Percentiles rank a stretch among this genome's conserved stretches.
Conservation (phyloP, 92 coral and sea anemone species). For the Porites lobata region DNA sequence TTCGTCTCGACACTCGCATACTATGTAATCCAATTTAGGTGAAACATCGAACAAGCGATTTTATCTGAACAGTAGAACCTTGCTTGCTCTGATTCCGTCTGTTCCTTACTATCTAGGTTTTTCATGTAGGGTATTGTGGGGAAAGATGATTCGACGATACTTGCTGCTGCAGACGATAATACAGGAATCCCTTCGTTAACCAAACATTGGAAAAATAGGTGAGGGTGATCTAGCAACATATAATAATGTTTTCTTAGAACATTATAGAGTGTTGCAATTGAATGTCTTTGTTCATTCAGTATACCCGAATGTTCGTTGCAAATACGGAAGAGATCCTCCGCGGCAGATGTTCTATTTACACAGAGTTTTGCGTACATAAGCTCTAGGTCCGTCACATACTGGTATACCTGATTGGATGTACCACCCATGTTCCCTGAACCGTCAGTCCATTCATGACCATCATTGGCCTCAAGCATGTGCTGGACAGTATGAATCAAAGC, state of each 20-base stretch:
- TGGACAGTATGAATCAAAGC: conserved; percentile 19
- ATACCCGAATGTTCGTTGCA: no score
- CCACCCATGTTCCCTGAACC: rapidly evolving
- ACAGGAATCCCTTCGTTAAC: background rate
- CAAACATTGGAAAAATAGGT: conserved; percentile 1
- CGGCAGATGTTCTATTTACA: background rate
- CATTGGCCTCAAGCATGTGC: conserved; percentile 27
- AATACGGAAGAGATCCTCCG: no score
- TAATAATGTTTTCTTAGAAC: conserved; percentile 2
- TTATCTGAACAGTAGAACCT: conserved; percentile 28
- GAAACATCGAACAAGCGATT: conserved; percentile 35
- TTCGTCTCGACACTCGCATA: conserved; percentile 28
- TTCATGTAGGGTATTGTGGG: no score
- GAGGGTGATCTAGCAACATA: background rate
- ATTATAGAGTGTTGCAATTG: no score
- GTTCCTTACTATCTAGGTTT: no score
- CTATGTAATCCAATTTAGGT: conserved; percentile 26
- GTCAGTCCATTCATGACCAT: no score
- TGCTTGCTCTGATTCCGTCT: no score
- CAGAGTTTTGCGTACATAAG: conserved; percentile 22
- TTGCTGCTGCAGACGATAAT: background rate
- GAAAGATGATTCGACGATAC: background rate
- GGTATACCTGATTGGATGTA: no score
- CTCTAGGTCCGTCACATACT: no score
- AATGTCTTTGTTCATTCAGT: no score